Base-by-base conservation (phyloP, 2,888 invertebrate species). In the Drosophila koepferae region DNA sequence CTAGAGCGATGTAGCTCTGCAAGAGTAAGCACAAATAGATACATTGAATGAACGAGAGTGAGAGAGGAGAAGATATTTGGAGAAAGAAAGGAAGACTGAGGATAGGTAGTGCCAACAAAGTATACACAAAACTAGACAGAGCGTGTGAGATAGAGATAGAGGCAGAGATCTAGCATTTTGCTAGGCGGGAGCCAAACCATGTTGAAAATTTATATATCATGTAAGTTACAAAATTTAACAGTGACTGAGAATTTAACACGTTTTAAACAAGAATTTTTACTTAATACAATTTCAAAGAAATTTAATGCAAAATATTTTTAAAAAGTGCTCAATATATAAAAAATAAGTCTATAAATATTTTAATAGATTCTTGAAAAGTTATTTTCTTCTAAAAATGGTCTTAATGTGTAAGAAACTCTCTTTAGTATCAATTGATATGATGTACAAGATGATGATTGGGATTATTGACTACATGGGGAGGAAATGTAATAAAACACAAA, bases 381-480 rank as follows among this genome's bases (percentile, higher is more conserved):
- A 18, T 43, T 44, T 7, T 12, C 6, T 14, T 28, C 8, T 28
- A n/a, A 18, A 18, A 10, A 16, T 12, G 23, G 16, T 16, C 8
- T 48, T 2, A 1, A 2, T 46, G 43, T 9, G 41, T 44, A 46
- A 41, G 18, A 61, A 20, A 9, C 10, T 10, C n/a, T 53, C 46
- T 58, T 54, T 9, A 12, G 61, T 55, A 23, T 20, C 4, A 28
- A 55, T 49, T 49, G 49, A 53, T 34, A 9, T 41, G 44, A 51
- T 23, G 41, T 23, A 34, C 16, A 53, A 31, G 23, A 23, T 16
- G 16, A 20, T n/a, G 20, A n/a, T 18, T 41, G 55, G 41, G 38
- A 41, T 48, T 61, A 63, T 54, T 61, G 58, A 73, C 40, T 23
- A 71, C 72, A 65, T 53, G 43, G 63, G 40, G 46, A 31, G 44